These are phyloP conservation scores for Diuraphis noxia DNA, from an alignment of 1,140 invertebrate genomes.

Conservation along the genomic window DNA sequence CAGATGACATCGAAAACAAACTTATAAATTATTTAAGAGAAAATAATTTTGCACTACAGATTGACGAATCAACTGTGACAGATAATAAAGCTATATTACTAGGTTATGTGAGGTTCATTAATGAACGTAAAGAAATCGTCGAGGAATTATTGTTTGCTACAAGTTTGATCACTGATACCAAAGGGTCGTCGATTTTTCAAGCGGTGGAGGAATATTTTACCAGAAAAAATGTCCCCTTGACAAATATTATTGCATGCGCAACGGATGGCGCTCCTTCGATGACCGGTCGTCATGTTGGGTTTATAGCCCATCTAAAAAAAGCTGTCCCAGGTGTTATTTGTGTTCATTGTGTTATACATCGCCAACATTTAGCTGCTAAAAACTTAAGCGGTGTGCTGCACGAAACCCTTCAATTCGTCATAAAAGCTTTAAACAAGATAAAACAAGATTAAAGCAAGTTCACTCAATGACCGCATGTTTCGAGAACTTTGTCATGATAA, in stretches of 20 bases:
- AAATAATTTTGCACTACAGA: neutral
- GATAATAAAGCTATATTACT: conserved; percentile 56
- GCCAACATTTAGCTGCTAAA: conserved; percentile 56
- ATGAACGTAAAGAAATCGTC: conserved; percentile 48
- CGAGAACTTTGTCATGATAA: conserved; percentile 55
- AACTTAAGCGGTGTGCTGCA: conserved; percentile 56
- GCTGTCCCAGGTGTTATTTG: neutral
- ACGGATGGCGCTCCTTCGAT: neutral
- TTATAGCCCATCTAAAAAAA: conserved; percentile 42
- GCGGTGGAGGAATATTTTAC: conserved; percentile 2
- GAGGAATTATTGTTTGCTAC: neutral
- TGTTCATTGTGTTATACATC: conserved; percentile 16
- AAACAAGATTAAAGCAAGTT: conserved; percentile 22
- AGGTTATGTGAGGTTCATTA: conserved; percentile 57
- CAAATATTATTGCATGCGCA: neutral
- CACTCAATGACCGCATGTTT: conserved; percentile 54
- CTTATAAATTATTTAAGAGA: conserved; percentile 60
- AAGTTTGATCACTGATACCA: neutral
- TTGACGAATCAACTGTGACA: conserved; percentile 56
- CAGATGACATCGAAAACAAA: conserved; percentile 55
- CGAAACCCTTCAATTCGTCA: conserved; percentile 57
- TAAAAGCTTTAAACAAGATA: conserved; percentile 55
- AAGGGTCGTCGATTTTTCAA: conserved; percentile 23
- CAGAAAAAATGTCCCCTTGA: neutral
- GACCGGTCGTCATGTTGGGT: conserved; percentile 9